These are phyloP conservation scores for Allolobophora icterica DNA, from an alignment of 2,888 invertebrate species.

Conservation along the genomic window DNA sequence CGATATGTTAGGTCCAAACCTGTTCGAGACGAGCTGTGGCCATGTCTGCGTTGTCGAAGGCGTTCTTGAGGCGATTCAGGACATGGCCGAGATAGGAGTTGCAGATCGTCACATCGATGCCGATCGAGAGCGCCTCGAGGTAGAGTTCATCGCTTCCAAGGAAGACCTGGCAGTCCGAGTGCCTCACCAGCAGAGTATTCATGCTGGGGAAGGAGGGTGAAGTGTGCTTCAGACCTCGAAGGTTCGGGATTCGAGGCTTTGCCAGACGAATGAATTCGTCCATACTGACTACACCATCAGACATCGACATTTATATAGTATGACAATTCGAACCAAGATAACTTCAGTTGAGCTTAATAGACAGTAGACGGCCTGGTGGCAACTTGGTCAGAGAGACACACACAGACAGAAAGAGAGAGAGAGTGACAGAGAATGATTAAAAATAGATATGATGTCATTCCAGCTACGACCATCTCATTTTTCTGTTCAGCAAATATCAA, in stretches of 20 bases:
- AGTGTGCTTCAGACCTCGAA: slow-evolving; percentile 84
- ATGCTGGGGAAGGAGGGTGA: slow-evolving; percentile 53
- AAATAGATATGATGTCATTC: too few relatives aligned
- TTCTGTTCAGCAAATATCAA: too few relatives aligned
- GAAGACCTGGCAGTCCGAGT: slow-evolving; percentile 53
- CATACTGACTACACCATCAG: slow-evolving; percentile 35
- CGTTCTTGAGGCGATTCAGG: slow-evolving; percentile 53
- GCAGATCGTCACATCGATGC: slow-evolving; percentile 54
- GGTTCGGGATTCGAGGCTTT: slow-evolving; percentile 73
- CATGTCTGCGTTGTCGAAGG: slow-evolving; percentile 57
- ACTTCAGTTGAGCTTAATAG: too few relatives aligned
- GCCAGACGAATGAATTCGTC: slow-evolving; percentile 66
- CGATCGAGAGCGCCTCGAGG: slow-evolving; percentile 54
- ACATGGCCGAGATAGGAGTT: slow-evolving; percentile 54
- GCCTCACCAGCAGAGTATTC: slow-evolving; percentile 39
- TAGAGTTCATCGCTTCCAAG: slow-evolving; percentile 59
- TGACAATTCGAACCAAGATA: neutral
- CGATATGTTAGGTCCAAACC: slow-evolving; percentile 42
- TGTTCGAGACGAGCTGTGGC: slow-evolving; percentile 53
- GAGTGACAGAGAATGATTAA: too few relatives aligned
- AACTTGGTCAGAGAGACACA: too few relatives aligned
- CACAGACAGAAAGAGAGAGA: too few relatives aligned
- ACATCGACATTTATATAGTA: neutral
- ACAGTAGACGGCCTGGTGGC: too few relatives aligned
- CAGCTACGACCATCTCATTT: too few relatives aligned